Base-by-base conservation (phyloP, 2,888 invertebrate genomes). In the Sipha maydis region DNA sequence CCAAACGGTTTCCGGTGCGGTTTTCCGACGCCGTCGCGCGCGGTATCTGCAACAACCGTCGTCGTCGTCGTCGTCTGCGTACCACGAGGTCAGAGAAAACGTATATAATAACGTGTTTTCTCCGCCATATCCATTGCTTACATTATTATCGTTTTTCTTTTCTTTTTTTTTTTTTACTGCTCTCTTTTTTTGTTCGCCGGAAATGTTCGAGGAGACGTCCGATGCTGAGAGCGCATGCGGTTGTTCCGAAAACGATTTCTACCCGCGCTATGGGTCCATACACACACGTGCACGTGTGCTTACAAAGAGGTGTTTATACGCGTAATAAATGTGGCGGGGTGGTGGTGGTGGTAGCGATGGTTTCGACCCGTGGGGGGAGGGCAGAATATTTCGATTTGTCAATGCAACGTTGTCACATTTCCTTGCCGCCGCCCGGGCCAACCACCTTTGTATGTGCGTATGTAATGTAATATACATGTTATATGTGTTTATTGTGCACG, bases 331-430 rank as follows among this genome's bases (percentile, higher is more conserved):
- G 73, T 9, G 34, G 14, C 19, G 73, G 17, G 2, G 61, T 21
- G 61, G 67, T 14, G 2, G 61, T 21, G 61, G 67, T 14, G 71
- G 71, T 17, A 11, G 71, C 5, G 71, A 31, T 34, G 19, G n/a
- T 69, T 69, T 69, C 28, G 28, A 28, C 48, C 61, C 77, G 89
- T 25, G 89, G 48, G 77, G 54, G 54, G 17, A 28, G 69, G 25
- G 31, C 48, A 48, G 25, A 88, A 88, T 61, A 73, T 88, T 88
- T 88, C 86, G 80, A 80, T 88, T 80, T 75, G 86, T 80, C 75
- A 31, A 56, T 25, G 86, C 86, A 61, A 88, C 86, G 86, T 88
- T 82, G 86, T 88, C 86, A 88, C 31, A 17, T 88, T 88, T 88
- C 80, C 21, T 38, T 38, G 85, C 31, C n/a, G 69, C 38, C 31